Evolutionary conservation across 1,140 invertebrate genomes (phyloP), one percentile per base, ranked within the genome.

Genomic region (Papilio polyxenes): DNA sequence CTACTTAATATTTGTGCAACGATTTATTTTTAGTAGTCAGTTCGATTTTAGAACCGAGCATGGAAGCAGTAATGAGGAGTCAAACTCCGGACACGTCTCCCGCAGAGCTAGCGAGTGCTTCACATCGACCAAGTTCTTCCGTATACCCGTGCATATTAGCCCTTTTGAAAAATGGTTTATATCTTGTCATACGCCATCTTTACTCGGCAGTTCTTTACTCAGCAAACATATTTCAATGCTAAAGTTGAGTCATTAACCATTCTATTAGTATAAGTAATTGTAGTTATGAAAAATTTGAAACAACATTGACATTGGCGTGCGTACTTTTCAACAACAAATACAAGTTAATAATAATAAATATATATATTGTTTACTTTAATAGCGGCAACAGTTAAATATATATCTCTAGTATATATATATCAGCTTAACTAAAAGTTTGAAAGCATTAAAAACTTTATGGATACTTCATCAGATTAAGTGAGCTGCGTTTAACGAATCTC

Each of bases 391-490:
- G 56, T 17, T 56, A 13, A 56, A 11, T 44, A 17, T 1, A 8
- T 8, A 1, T 31, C 56, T n/a, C 56, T 59, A 65, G 62, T 65
- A 8, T 65, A 10, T 65, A 10, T 31, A 65, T 13, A 8, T 31
- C 9, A 23, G 23, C 13, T 65, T 65, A 62, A 11, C 59, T 23
- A 65, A 23, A 13, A 9, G 8, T 31, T 31, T 65, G 20, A 23
- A 9, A 20, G 59, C 11, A 65, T 65, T 31, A 31, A 65, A 65
- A 65, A 31, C 0, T 65, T 65, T 65, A 65, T 65, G 23, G 23
- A 65, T 65, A 65, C 62, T 65, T 65, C 62, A 65, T 65, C 23
- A 65, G 62, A 65, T 74, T 74, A 74, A 74, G 31, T 74, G 72
- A 74, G 72, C 7, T 44, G n/a, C 15, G 31, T 74, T 44, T n/a